Evolutionary conservation across 2,888 invertebrate genomes (phyloP).

Genomic region (Ectemnius lituratus): DNA sequence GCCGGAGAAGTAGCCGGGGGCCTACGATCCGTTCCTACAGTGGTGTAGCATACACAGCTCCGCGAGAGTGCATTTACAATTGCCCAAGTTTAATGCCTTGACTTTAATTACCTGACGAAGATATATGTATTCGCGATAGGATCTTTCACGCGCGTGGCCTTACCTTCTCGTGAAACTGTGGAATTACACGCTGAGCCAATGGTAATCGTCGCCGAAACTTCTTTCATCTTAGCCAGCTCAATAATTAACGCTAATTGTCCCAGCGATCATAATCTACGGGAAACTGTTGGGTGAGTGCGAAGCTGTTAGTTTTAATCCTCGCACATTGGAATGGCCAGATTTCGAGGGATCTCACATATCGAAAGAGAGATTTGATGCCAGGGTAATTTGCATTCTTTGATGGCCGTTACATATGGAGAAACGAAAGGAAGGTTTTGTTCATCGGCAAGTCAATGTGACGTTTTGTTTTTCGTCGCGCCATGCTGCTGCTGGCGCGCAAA

Average conservation of each 20-base stretch:
- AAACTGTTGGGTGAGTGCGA: not conserved
- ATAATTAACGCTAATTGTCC: conserved; percentile 4
- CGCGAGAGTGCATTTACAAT: conserved; percentile 21
- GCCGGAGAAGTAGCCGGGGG: too few species aligned
- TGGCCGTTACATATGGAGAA: not conserved
- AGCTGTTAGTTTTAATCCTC: not conserved
- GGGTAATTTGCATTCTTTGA: too few species aligned
- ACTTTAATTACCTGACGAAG: conserved; percentile 54
- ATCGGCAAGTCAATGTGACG: conserved; percentile 26
- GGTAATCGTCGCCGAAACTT: conserved; percentile 42
- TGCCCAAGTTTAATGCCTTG: conserved; percentile 52
- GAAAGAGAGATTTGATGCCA: not conserved
- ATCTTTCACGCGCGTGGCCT: conserved; percentile 35
- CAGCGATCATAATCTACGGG: not conserved
- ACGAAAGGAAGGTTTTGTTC: conserved; percentile 23
- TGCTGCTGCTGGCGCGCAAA: not conserved
- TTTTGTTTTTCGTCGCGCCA: conserved; percentile 23
- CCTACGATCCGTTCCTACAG: too few species aligned
- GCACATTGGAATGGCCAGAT: not conserved
- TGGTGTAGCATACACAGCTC: conserved; percentile 4
- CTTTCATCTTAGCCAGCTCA: conserved; percentile 15
- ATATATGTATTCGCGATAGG: conserved; percentile 50
- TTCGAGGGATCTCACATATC: not conserved
- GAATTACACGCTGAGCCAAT: conserved; percentile 54
- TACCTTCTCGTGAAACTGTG: conserved; percentile 58